Evolutionary conservation across 2,113 vertebrate species (phyloP), one percentile per base, ranked within the genome.

Genomic region (Aptenodytes patagonicus): DNA sequence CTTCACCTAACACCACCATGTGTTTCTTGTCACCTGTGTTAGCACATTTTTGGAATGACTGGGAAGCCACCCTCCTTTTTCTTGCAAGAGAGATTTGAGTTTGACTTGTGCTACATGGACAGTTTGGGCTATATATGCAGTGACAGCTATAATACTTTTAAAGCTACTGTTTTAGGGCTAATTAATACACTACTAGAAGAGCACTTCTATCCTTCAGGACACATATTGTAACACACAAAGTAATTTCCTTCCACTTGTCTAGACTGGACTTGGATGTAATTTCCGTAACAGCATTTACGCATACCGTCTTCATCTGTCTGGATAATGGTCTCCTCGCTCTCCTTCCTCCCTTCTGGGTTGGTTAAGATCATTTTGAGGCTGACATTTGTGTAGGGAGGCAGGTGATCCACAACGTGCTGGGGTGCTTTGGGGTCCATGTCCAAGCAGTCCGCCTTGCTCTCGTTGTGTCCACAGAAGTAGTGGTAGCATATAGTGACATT

Each of bases 401-500:
- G 97, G 96, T 97, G 99, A 92, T 98, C 98, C 93, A 99, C 99
- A 40, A 99, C 98, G 8, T 99, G 99, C 60, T 99, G 99, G 11
- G 99, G 99, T 21, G 99, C 99, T 98, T 99, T 99, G 58, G 99
- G 99, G 95, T 99, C 99, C 99, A 99, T 99, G 97, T 99, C 99
- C 98, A 99, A 97, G 93, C 99, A 99, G 97, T 99, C 99, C 0
- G 99, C 99, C 91, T 99, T 99, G 98, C 98, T 99, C 94, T 98
- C 98, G 2, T 99, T 99, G 97, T 98, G 98, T 29, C 99, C 98
- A 3, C 97, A 98, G 96, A 98, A 99, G 82, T 99, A 99, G 95
- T 99, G 99, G 98, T 99, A 99, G 97, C 99, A 99, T 95, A 99
- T 99, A 47, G 99, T 99, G 92, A 99, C 99, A 78, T 99, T 99